Base-by-base conservation (phyloP, 2,797 vertebrate species). In the Pangasius djambal region DNA sequence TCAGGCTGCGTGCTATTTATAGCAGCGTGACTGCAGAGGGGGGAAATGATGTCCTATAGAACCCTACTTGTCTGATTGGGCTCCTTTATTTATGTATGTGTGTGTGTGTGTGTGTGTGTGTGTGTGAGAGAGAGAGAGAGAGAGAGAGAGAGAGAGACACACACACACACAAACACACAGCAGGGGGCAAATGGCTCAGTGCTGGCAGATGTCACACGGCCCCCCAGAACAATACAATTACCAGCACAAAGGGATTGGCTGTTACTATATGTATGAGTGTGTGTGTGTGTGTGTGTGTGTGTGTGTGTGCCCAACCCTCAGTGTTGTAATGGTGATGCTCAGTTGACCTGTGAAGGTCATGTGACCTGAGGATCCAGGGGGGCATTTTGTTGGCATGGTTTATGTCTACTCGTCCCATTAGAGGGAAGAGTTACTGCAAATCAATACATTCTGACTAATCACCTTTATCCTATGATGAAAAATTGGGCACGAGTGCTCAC, bases 131-230 rank as follows among this genome's bases (percentile, higher is more conserved):
- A 95, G 94, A 92, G 37, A 37, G 37, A 37, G 2, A 37, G 94
- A 92, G 94, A 91, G 94, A 92, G 94, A 91, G 92, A 92, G 92
- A 93, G 93, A 95, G 94, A 92, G 37, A 37, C 2, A 37, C 1
- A 37, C 37, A 37, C 37, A 37, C 37, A 91, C 2, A 61, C 59
- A 61, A 20, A 61, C 59, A 63, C 94, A 93, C 63, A 65, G 90
- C 91, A 91, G 90, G 87, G 93, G 93, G 96, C 95, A 95, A 95
- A 94, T 91, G 94, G 92, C 87, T 91, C 70, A 72, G 89, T 91
- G 85, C 89, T 92, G 93, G 93, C 95, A 96, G 96, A 96, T 95
- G 94, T 93, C 94, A 78, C 50, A 22, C 92, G 92, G 93, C 89
- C 87, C 44, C 44, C 89, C 69, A 87, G 93, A 93, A 94, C 94